A percentile compares a stretch with the other conserved stretches of the same genome.
Conservation (phyloP, 2,797 vertebrate genomes). For the Onychomys torridus region DNA sequence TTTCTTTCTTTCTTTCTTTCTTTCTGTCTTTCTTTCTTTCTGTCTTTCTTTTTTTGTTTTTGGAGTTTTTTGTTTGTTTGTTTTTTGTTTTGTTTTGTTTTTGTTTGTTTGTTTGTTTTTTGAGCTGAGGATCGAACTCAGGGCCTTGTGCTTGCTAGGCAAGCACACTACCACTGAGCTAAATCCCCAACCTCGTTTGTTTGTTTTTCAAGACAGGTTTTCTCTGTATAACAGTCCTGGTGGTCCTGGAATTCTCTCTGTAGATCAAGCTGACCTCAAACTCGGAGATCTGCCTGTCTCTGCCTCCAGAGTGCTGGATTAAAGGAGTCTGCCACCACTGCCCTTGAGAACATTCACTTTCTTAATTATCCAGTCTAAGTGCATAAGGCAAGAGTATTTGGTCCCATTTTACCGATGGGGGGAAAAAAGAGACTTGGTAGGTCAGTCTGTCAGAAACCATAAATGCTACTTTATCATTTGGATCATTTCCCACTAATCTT, state of each 20-base stretch:
- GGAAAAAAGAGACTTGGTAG: neutral
- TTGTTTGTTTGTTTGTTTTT: no score
- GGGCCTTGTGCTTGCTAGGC: no score
- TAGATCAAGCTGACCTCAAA: neutral
- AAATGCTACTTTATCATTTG: neutral
- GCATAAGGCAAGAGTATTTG: neutral
- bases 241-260: neutral
- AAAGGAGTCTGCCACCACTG: accelerated
- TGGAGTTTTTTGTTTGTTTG: no score
- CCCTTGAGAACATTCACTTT: neutral
- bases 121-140: no score
- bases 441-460: neutral
- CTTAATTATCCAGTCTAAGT: neutral
- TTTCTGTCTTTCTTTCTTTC: neutral
- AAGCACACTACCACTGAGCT: no score
- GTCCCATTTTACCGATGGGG: constrained; percentile 27
- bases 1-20: neutral
- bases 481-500: neutral
- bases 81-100: no score
- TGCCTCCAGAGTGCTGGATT: neutral
- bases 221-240: neutral
- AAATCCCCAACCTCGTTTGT: no score
- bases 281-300: neutral
- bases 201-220: neutral
- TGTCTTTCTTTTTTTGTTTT: no score